A percentile compares a stretch with the other conserved stretches of the same genome.
phyloP scores from a whole-genome alignment of 1,140 invertebrate genomes.

The Charaxes varanes region DNA sequence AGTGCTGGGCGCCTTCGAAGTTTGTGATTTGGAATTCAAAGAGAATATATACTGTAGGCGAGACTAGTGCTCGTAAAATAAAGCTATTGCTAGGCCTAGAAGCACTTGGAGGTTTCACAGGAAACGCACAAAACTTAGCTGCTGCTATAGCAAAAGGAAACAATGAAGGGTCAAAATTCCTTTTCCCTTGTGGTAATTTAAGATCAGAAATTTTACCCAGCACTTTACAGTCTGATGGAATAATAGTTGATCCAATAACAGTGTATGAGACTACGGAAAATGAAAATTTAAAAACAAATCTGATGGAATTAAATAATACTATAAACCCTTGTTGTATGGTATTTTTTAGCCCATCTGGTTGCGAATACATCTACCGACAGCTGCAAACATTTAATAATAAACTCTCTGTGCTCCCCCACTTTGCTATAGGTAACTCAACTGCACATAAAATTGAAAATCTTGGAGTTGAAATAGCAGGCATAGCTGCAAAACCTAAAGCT shows the following conservation, averaged over 20 bases:
- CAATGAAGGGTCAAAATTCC: slow-evolving; percentile 40
- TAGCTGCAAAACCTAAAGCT: slow-evolving; percentile 44
- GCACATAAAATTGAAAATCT: slow-evolving; percentile 62
- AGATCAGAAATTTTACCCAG: slow-evolving; percentile 68
- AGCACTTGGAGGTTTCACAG: slow-evolving; percentile 65
- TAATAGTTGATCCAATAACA: slow-evolving; percentile 65
- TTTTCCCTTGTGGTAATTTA: slow-evolving; percentile 74
- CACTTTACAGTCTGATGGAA: slow-evolving; percentile 49
- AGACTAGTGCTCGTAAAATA: slow-evolving; percentile 64
- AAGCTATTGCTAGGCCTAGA: slow-evolving; percentile 62
- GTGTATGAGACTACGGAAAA: slow-evolving; percentile 75
- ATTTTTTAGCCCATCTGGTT: slow-evolving; percentile 75
- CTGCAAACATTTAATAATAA: slow-evolving; percentile 58
- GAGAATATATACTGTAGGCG: slow-evolving; percentile 73
- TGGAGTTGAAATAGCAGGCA: slow-evolving; percentile 52
- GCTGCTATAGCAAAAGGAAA: slow-evolving; percentile 67
- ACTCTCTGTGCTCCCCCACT: slow-evolving; percentile 46
- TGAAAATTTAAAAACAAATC: slow-evolving; percentile 58
- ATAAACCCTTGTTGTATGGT: slow-evolving; percentile 66
- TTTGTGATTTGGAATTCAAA: slow-evolving; percentile 68
- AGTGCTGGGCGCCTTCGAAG: slow-evolving; percentile 60
- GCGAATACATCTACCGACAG: slow-evolving; percentile 56
- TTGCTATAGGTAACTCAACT: slow-evolving; percentile 63
- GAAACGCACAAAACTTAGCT: slow-evolving; percentile 70
- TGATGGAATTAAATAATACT: slow-evolving; percentile 46